Conservation (phyloP, 2,797 vertebrate species). For the Hemitrygon akajei region DNA sequence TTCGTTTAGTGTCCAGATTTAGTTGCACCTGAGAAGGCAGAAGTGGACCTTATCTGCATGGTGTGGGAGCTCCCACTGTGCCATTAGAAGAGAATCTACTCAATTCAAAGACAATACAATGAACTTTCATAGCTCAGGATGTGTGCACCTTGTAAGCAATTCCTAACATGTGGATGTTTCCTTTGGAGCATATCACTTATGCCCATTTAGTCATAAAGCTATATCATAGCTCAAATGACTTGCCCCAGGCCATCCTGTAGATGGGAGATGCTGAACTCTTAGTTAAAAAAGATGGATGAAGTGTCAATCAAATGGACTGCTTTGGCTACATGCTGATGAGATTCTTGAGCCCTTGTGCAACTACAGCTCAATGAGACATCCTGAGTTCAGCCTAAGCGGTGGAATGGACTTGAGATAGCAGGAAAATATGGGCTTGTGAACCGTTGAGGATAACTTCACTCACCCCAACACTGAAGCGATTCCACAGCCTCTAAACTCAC, state of each 20-base stretch:
- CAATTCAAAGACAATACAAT: neutral
- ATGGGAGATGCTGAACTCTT: neutral
- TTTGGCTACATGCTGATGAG: neutral
- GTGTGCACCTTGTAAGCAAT: neutral
- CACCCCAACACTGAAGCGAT: no score
- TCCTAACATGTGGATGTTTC: neutral
- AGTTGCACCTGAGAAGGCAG: neutral
- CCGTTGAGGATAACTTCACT: no score
- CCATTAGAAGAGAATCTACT: neutral
- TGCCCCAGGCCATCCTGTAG: neutral
- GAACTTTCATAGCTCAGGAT: neutral
- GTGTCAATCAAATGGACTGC: neutral
- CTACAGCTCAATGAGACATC: neutral
- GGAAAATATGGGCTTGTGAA: no score
- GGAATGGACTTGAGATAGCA: neutral
- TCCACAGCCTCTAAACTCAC: no score
- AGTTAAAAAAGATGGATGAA: neutral
- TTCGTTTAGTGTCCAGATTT: neutral
- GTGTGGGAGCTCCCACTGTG: neutral
- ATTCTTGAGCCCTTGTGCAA: neutral
- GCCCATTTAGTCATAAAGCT: neutral
- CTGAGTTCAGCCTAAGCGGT: neutral
- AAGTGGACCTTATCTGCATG: neutral
- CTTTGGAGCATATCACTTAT: neutral
- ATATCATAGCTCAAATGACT: neutral